Percentiles rank a stretch among this genome's conserved stretches.
phyloP scores from a whole-genome alignment of 2,113 vertebrate species.

The Gavialis gangeticus region DNA sequence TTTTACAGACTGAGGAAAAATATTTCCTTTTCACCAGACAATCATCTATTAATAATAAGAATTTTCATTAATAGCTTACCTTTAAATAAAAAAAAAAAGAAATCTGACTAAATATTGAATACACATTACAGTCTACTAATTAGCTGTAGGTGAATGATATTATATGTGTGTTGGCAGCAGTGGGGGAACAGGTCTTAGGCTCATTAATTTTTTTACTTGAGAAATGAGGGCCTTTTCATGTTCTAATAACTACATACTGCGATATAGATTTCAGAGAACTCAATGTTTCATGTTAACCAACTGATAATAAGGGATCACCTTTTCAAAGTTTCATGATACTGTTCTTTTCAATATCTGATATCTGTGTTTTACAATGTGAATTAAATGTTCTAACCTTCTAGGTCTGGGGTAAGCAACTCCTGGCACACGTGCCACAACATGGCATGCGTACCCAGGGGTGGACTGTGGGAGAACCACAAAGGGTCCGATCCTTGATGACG shows the following conservation, averaged over 20 bases:
- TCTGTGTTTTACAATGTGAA: slow-evolving; percentile 1
- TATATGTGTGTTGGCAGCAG: no score
- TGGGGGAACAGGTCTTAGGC: slow-evolving; percentile 7
- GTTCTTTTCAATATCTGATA: neutral
- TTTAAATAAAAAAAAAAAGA: slow-evolving; percentile 60
- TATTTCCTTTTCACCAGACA: neutral
- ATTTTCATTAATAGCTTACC: neutral
- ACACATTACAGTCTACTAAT: slow-evolving; percentile 25
- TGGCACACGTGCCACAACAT: no score
- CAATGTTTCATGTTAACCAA: neutral
- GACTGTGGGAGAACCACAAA: no score
- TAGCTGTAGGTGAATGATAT: neutral
- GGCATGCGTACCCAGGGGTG: no score
- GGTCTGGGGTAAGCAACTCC: no score
- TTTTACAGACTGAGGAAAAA: neutral
- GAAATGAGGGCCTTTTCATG: neutral
- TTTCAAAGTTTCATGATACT: neutral
- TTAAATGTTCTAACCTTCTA: neutral
- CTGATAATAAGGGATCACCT: neutral
- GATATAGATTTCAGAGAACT: slow-evolving; percentile 42
- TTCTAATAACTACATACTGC: neutral
- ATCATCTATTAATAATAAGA: neutral
- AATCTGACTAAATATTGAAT: neutral
- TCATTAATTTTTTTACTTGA: slow-evolving; percentile 34
- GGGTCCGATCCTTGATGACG: no score